Evolutionary conservation across 2,888 invertebrate genomes (phyloP).

Genomic region (Ischnura elegans): DNA sequence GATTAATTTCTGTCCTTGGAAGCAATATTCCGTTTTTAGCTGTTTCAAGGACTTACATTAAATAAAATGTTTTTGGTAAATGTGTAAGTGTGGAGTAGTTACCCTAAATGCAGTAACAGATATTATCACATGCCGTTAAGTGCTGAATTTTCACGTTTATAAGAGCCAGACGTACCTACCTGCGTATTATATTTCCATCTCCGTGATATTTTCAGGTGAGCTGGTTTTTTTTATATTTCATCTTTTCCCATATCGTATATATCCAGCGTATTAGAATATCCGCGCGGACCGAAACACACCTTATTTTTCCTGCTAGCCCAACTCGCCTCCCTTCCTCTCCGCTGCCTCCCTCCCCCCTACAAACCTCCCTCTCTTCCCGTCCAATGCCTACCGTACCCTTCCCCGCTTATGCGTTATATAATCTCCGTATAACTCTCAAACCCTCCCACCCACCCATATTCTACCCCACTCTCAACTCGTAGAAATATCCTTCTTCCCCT

Average conservation of each 20-base stretch:
- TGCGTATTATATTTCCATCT: constrained; percentile 1
- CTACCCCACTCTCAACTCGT: too few species aligned
- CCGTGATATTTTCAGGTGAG: constrained; percentile 13
- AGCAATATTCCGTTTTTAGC: too few species aligned
- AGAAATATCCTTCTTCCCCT: not conserved
- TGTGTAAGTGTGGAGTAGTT: not conserved
- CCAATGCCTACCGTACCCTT: not conserved
- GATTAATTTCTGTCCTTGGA: too few species aligned
- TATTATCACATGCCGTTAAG: not conserved
- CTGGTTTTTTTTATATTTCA: not conserved
- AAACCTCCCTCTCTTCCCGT: not conserved
- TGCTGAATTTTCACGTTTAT: not conserved
- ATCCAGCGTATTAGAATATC: constrained; percentile 27
- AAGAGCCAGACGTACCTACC: not conserved
- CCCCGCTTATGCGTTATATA: not conserved
- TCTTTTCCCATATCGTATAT: too few species aligned
- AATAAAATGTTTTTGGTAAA: too few species aligned
- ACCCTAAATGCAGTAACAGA: not conserved
- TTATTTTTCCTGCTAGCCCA: not conserved
- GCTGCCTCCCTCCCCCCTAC: not conserved
- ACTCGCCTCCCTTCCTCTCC: not conserved
- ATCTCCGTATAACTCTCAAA: constrained; percentile 35
- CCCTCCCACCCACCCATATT: not conserved
- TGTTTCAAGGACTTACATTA: too few species aligned
- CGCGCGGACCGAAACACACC: not conserved